phyloP scores from a whole-genome alignment of 2,113 vertebrate genomes.

The Oryzias celebensis region DNA sequence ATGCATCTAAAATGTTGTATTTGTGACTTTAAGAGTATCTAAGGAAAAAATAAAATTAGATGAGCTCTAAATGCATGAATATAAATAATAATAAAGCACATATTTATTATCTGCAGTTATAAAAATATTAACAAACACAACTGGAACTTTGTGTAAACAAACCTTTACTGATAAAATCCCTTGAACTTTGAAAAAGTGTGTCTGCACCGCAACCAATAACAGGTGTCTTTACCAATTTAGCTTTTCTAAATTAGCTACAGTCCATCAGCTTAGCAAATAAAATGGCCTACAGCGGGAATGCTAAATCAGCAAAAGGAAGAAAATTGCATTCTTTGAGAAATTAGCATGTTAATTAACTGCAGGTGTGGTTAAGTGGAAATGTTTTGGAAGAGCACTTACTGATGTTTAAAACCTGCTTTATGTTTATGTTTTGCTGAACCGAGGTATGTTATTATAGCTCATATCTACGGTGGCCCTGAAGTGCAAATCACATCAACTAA shows the following conservation, averaged over 20 bases:
- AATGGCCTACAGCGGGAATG: background rate
- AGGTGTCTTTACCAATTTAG: background rate
- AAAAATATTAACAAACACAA: background rate
- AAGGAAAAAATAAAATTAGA: too few relatives aligned
- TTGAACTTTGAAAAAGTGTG: background rate
- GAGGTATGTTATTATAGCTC: too few relatives aligned
- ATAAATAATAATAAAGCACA: too few relatives aligned
- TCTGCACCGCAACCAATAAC: background rate
- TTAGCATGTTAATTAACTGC: conserved; percentile 9
- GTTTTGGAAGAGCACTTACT: background rate
- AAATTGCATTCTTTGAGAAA: conserved; percentile 3
- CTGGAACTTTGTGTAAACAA: background rate
- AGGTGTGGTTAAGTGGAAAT: background rate
- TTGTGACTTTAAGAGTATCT: too few relatives aligned
- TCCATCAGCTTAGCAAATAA: background rate
- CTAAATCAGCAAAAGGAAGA: conserved; percentile 12
- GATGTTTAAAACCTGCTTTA: background rate
- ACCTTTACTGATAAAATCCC: background rate
- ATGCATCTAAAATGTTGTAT: too few relatives aligned
- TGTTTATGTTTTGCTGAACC: background rate
- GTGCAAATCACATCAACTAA: too few relatives aligned
- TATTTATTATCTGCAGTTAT: too few relatives aligned
- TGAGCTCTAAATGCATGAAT: too few relatives aligned
- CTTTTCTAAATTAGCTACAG: conserved; percentile 9
- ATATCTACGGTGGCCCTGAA: too few relatives aligned